Percentiles rank a stretch among this genome's conserved stretches.
phyloP scores from a whole-genome alignment of 2,888 invertebrate species.

The Andrena camellia region DNA sequence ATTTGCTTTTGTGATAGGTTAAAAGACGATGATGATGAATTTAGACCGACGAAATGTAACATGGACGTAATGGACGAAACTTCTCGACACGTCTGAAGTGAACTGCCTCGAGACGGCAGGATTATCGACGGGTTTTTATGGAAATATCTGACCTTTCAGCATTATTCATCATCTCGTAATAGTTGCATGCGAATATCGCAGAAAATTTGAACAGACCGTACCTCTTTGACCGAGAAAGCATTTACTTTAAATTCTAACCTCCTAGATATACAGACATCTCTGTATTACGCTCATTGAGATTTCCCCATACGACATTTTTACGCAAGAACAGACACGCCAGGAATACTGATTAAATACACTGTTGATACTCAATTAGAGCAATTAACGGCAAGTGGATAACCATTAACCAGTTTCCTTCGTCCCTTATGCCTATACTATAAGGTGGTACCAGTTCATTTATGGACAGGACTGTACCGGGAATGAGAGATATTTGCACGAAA shows the following conservation, averaged over 20 bases:
- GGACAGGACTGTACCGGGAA: neutral
- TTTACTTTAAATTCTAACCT: neutral
- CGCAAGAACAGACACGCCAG: no score
- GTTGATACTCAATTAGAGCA: neutral
- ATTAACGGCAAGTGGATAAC: neutral
- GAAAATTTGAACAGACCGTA: no score
- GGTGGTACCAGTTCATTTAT: conserved; percentile 1
- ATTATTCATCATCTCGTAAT: neutral
- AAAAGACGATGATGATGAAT: neutral
- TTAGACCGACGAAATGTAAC: neutral
- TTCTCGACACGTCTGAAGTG: neutral
- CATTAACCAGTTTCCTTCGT: neutral
- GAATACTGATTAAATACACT: no score
- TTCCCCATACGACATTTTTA: neutral
- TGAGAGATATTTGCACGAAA: conserved; percentile 4
- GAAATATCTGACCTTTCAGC: neutral
- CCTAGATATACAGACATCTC: neutral
- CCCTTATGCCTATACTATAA: no score
- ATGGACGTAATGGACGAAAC: neutral
- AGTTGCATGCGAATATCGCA: no score
- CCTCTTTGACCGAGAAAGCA: no score
- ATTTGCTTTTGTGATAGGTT: neutral
- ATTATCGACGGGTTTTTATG: neutral
- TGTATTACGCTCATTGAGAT: neutral
- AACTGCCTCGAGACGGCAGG: neutral